These are phyloP conservation scores for Sarcophaga rosellei DNA, from an alignment of 2,888 invertebrate genomes.

Conservation along the genomic window DNA sequence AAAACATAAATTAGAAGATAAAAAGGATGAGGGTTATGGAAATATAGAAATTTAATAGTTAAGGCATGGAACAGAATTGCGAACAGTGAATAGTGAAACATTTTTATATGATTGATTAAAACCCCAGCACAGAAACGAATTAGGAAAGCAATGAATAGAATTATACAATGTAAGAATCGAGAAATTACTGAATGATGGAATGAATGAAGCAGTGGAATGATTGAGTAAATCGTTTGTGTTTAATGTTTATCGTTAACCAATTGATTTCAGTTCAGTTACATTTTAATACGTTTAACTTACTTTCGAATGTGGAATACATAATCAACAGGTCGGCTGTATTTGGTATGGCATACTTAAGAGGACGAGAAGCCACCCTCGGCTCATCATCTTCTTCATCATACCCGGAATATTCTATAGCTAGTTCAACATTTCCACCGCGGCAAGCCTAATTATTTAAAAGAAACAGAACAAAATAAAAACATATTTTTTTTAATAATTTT, in stretches of 20 bases:
- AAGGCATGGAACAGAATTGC: not conserved
- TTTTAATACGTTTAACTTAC: constrained; percentile 78
- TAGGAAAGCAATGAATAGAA: not conserved
- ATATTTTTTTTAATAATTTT: not conserved
- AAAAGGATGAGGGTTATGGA: not conserved
- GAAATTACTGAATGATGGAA: not conserved
- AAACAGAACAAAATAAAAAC: not conserved
- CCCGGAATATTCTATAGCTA: no score
- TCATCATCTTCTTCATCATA: no score
- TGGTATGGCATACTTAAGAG: constrained; percentile 87
- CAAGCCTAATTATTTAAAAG: constrained; percentile 82
- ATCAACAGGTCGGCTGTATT: constrained; percentile 87
- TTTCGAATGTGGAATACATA: constrained; percentile 87
- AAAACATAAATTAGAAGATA: not conserved
- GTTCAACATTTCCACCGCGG: constrained; percentile 84
- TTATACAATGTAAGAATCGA: not conserved
- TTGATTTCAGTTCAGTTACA: constrained; percentile 47
- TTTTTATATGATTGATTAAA: no score
- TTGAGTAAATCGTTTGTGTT: no score
- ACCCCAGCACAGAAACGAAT: not conserved
- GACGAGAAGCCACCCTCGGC: no score
- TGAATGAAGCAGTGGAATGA: not conserved
- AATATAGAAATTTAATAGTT: not conserved
- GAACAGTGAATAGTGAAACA: not conserved
- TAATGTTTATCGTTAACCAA: not conserved